Percentiles rank a stretch among this genome's conserved stretches.
phyloP scores from a whole-genome alignment of 2,888 invertebrate species.

The Aquatica leii region DNA sequence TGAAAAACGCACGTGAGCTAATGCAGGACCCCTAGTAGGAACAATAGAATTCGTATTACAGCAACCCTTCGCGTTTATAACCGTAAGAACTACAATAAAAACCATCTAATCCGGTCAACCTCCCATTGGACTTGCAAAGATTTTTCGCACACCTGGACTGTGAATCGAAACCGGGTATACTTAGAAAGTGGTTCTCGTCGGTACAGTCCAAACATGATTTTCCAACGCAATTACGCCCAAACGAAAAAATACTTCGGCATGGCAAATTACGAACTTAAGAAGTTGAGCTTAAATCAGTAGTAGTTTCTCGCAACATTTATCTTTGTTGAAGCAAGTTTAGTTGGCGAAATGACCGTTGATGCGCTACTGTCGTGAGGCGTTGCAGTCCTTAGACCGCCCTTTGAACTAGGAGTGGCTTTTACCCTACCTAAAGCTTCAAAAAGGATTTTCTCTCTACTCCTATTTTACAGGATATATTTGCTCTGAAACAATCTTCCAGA shows the following conservation, averaged over 20 bases:
- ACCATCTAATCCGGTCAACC: slow-evolving; percentile 11
- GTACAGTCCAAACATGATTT: slow-evolving; percentile 41
- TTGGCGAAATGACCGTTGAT: slow-evolving; percentile 45
- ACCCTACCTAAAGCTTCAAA: slow-evolving; percentile 27
- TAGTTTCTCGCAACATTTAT: slow-evolving; percentile 32
- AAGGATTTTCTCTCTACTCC: slow-evolving; percentile 20
- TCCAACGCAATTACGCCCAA: slow-evolving; percentile 1
- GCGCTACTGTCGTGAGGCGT: slow-evolving; percentile 49
- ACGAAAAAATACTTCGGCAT: no score
- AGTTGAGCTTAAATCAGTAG: no score
- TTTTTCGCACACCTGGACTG: slow-evolving; percentile 47
- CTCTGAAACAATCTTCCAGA: slow-evolving; percentile 22
- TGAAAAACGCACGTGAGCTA: slow-evolving; percentile 46
- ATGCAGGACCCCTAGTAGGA: slow-evolving; percentile 39
- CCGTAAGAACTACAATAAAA: slow-evolving; percentile 18
- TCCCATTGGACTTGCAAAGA: slow-evolving; percentile 26
- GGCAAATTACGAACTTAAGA: no score
- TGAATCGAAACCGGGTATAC: slow-evolving; percentile 44
- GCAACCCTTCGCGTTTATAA: slow-evolving; percentile 35
- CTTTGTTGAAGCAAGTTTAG: slow-evolving; percentile 39
- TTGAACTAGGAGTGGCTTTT: slow-evolving; percentile 52
- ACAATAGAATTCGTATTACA: slow-evolving; percentile 45
- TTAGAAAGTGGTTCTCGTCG: slow-evolving; percentile 41
- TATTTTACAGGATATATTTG: slow-evolving; percentile 30
- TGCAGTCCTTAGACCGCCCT: slow-evolving; percentile 50